Base-by-base conservation (phyloP, 2,888 invertebrate species). In the Drosophila peninsularis region DNA sequence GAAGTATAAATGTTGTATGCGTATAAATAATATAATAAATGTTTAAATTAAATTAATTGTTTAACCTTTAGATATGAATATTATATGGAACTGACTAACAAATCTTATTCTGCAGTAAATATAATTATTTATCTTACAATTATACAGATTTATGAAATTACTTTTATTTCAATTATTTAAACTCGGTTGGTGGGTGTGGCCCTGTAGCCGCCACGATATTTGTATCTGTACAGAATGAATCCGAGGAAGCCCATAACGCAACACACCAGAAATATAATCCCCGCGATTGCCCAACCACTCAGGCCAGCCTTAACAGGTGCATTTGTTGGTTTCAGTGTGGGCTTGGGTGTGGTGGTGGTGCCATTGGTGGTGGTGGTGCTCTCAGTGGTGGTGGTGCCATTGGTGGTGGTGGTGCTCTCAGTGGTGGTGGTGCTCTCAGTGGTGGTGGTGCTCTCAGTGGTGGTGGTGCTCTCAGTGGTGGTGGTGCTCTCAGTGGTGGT, bases 281-380 rank as follows among this genome's bases (percentile, higher is more conserved):
- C 61, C 7, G 57, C 13, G 13, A 76, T 57, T 1, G 39, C 13
- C 75, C 71, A 71, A 11, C 9, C 7, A 10, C 36, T 52, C 37
- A 71, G 37, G 55, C 6, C 17, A 17, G 36, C 9, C 14, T 60
- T 52, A 0, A 14, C 5, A 7, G 21, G 6, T 5, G 24, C 24
- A 24, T 24, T 24, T 24, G 24, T 24, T 2, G 47, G 57, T 11
- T 30, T 39, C 3, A 19, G 24, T 9, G 34, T 9, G 24, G 24
- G 24, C 5, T 24, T 24, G 24, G 24, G 24, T 3, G 24, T 24
- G 4, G 24, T 24, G 14, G n/a, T 34, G 41, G 13, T 21, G 37
- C 13, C 13, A 3, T 3, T 7, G 34, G 27, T 34, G 32, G 14
- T 5, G 32, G 14, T 1, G 4, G 32, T 24, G 14, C 37, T n/a